Conservation (phyloP, 2,888 invertebrate genomes). For the Copidosoma aretas region DNA sequence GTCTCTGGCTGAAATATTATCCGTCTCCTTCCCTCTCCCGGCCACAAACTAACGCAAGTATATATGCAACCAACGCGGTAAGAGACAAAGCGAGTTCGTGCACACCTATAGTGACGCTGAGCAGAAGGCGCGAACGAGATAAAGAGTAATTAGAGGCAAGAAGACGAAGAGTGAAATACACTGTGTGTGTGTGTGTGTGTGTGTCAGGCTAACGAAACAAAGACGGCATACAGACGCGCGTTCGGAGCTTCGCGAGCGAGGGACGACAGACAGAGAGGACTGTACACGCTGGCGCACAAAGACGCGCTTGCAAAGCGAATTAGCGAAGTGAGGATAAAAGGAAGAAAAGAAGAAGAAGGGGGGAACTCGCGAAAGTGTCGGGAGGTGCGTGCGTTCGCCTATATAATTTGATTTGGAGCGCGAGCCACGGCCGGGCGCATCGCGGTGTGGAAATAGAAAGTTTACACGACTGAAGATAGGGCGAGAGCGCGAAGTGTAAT, state of each 20-base stretch:
- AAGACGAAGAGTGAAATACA: constrained; percentile 22
- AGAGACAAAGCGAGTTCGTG: background rate
- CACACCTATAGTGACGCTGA: background rate
- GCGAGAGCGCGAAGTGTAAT: no score
- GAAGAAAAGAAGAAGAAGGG: background rate
- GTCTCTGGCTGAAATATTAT: no score
- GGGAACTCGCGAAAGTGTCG: no score
- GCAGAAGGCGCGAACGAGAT: constrained; percentile 27
- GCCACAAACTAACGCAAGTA: no score
- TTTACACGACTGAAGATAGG: no score
- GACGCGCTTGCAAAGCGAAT: constrained; percentile 16
- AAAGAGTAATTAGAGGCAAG: constrained; percentile 36
- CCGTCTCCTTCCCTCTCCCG: no score
- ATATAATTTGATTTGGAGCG: no score
- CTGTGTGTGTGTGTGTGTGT: no score
- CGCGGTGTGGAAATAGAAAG: no score
- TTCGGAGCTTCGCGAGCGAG: background rate
- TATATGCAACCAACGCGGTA: background rate
- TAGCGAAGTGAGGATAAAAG: constrained; percentile 5
- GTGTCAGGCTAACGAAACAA: background rate
- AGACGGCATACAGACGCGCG: constrained; percentile 11
- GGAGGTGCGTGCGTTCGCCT: no score
- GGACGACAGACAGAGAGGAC: background rate
- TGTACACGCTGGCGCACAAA: background rate
- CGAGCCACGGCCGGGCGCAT: no score